Conservation (phyloP, 2,113 vertebrate species). For the Lampris megalopsis region DNA sequence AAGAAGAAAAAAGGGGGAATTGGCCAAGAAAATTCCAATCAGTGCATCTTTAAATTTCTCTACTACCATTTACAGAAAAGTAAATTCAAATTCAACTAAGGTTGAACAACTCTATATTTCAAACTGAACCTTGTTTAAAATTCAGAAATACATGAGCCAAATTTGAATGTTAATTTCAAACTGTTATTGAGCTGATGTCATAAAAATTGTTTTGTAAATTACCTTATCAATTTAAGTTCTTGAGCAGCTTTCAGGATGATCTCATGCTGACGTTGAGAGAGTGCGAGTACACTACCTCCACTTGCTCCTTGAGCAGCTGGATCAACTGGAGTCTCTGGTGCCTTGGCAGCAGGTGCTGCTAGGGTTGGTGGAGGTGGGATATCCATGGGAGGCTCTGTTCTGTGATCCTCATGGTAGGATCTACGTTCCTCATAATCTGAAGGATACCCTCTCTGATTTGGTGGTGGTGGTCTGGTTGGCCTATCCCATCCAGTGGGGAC, state of each 20-base stretch:
- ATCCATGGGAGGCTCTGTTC: slow-evolving; percentile 67
- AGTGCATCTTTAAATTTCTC: no score
- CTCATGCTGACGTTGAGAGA: slow-evolving; percentile 97
- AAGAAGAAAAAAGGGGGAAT: no score
- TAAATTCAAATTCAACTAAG: no score
- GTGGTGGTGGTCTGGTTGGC: slow-evolving; percentile 62
- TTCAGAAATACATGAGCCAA: no score
- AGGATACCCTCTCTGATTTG: slow-evolving; percentile 72
- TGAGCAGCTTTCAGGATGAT: slow-evolving; percentile 99
- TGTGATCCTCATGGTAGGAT: slow-evolving; percentile 80
- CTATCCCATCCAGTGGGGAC: slow-evolving; percentile 88
- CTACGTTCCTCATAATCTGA: slow-evolving; percentile 69
- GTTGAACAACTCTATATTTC: no score
- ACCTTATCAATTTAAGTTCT: slow-evolving; percentile 98
- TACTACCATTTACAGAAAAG: no score
- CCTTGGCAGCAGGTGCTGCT: slow-evolving; percentile 64
- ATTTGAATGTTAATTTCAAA: no score
- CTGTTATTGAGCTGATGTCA: no score
- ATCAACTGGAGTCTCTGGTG: slow-evolving; percentile 84
- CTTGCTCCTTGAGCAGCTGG: slow-evolving; percentile 68
- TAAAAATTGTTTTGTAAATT: slow-evolving; percentile 46
- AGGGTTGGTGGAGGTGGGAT: slow-evolving; percentile 36
- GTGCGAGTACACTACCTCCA: slow-evolving; percentile 88
- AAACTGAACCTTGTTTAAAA: no score
- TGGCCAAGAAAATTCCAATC: no score